Conservation (phyloP, 1,140 invertebrate species). For the Meloidogyne hapla region DNA sequence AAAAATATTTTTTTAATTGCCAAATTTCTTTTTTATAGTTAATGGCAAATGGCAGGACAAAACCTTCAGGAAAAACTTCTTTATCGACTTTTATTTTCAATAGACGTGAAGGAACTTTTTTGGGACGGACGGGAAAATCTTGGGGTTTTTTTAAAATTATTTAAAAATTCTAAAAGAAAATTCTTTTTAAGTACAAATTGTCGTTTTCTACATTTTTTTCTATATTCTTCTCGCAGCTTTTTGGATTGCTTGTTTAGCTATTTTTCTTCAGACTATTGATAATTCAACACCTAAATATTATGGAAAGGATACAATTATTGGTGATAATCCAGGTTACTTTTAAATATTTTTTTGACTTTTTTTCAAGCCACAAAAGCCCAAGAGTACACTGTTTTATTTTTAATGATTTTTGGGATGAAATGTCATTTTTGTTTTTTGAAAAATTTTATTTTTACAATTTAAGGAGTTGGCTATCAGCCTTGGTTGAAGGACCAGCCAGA, state of each 20-base stretch:
- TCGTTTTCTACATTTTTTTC: slow-evolving; percentile 62
- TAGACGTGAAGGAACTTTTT: slow-evolving; percentile 55
- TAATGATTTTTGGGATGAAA: background rate
- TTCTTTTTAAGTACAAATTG: slow-evolving; percentile 52
- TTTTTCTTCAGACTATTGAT: slow-evolving; percentile 61
- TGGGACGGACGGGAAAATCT: slow-evolving; percentile 62
- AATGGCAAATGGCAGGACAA: slow-evolving; percentile 52
- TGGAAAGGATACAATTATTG: slow-evolving; percentile 64
- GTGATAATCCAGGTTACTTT: slow-evolving; percentile 59
- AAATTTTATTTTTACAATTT: slow-evolving; percentile 18
- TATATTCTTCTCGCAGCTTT: slow-evolving; percentile 57
- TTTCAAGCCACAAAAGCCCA: too few relatives aligned
- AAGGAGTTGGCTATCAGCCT: slow-evolving; percentile 63
- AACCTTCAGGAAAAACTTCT: slow-evolving; percentile 40
- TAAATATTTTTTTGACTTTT: background rate
- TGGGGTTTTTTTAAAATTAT: slow-evolving; percentile 51
- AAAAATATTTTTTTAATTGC: slow-evolving; percentile 22
- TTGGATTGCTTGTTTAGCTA: slow-evolving; percentile 58
- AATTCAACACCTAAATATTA: slow-evolving; percentile 59
- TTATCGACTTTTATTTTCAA: slow-evolving; percentile 49
- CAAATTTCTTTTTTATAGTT: slow-evolving; percentile 43
- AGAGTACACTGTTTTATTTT: too few relatives aligned
- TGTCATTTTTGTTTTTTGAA: slow-evolving; percentile 21
- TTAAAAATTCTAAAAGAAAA: background rate
- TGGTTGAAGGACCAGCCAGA: slow-evolving; percentile 62